Conservation (phyloP, 2,113 vertebrate genomes). For the Tricholaema leucomelas region DNA sequence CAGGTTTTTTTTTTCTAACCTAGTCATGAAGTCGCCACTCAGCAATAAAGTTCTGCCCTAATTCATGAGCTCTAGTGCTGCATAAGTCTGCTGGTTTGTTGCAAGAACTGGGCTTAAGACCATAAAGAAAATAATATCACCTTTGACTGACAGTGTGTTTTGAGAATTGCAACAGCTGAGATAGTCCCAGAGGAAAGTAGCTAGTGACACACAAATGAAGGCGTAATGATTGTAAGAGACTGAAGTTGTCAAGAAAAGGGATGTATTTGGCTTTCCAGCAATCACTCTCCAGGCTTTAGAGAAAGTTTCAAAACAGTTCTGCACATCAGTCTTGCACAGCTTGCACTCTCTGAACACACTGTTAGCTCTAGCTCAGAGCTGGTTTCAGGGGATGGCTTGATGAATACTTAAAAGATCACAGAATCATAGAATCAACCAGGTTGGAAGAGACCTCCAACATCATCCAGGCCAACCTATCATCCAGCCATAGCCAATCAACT, state of each 20-base stretch:
- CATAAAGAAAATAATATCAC: neutral
- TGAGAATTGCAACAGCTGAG: neutral
- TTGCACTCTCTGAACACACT: neutral
- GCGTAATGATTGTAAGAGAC: neutral
- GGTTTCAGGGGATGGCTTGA: neutral
- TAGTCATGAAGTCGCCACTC: neutral
- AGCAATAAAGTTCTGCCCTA: neutral
- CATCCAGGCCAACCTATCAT: too few relatives aligned
- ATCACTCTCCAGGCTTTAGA: neutral
- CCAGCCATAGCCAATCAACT: too few relatives aligned
- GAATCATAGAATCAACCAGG: too few relatives aligned
- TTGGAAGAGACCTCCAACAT: too few relatives aligned
- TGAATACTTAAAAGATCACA: slow-evolving; percentile 2
- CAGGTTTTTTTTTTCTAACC: neutral
- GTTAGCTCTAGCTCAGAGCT: neutral
- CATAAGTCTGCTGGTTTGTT: neutral
- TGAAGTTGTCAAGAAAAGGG: neutral
- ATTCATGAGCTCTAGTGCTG: neutral
- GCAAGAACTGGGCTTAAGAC: neutral
- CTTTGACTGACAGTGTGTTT: neutral
- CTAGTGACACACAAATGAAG: neutral
- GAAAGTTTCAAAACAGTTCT: neutral
- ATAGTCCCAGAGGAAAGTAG: neutral
- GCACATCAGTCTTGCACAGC: neutral
- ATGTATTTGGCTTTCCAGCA: neutral